Conservation (phyloP, 1,140 invertebrate species). For the Proctacanthus coquilletti region DNA sequence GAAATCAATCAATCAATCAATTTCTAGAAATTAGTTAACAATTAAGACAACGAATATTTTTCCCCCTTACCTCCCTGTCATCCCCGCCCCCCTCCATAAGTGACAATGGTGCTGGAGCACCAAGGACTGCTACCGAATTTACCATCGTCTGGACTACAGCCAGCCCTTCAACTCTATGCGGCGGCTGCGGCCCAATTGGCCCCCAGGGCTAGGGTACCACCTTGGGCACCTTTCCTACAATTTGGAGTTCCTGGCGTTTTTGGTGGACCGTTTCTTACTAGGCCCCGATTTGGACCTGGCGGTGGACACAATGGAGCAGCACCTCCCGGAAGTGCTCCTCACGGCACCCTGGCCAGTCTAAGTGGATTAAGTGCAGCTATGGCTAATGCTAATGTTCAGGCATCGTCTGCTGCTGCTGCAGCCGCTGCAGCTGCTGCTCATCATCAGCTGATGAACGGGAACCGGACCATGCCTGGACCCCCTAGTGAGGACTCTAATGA, state of each 20-base stretch:
- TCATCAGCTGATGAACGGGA: constrained; percentile 26
- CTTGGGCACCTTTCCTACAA: constrained; percentile 38
- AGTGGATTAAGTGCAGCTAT: constrained; percentile 25
- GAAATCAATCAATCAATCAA: too few species aligned
- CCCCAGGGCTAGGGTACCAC: constrained; percentile 33
- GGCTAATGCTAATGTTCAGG: constrained; percentile 23
- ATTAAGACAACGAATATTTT: too few species aligned
- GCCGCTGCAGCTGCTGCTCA: constrained; percentile 26
- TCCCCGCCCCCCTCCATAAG: too few species aligned
- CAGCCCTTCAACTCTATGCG: constrained; percentile 38
- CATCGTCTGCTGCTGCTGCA: constrained; percentile 24
- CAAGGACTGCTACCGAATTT: constrained; percentile 10
- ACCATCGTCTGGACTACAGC: constrained; percentile 32
- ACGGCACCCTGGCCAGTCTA: constrained; percentile 22
- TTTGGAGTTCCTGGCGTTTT: constrained; percentile 36
- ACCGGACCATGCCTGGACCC: constrained; percentile 27
- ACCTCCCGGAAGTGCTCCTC: background rate
- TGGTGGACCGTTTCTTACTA: constrained; percentile 28
- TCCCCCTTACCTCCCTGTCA: too few species aligned
- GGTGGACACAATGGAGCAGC: constrained; percentile 19
- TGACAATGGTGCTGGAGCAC: constrained; percentile 9
- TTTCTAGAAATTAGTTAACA: too few species aligned
- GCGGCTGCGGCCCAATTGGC: constrained; percentile 37
- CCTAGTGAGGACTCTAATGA: constrained; percentile 42
- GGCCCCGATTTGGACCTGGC: constrained; percentile 27